A percentile compares a stretch with the other conserved stretches of the same genome.
Evolutionary conservation across 2,888 invertebrate genomes (phyloP).

Genomic region (Drosophila siamana): DNA sequence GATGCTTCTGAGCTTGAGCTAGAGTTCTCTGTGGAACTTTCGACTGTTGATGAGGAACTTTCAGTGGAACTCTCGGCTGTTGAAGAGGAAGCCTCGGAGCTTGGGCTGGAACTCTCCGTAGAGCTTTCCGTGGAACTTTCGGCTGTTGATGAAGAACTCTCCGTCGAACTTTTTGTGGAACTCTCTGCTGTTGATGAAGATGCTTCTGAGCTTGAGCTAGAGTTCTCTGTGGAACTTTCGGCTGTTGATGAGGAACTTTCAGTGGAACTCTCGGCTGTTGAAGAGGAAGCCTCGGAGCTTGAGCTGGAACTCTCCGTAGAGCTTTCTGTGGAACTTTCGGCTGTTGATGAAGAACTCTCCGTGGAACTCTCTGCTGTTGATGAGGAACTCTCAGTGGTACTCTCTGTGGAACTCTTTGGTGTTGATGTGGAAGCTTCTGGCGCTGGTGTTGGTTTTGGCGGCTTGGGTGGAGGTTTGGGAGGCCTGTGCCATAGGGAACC

Average conservation of each 20-base stretch:
- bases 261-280: background rate
- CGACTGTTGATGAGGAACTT: background rate
- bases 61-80: background rate
- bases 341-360: background rate
- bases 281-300: background rate
- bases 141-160: background rate
- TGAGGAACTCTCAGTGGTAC: background rate
- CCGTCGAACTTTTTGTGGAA: background rate
- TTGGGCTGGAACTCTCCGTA: slow-evolving; percentile 1
- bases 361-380: slow-evolving; percentile 6
- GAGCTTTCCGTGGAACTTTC: background rate
- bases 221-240: background rate
- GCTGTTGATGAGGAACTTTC: background rate
- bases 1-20: too few species aligned
- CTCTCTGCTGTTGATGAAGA: slow-evolving; percentile 5
- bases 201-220: background rate
- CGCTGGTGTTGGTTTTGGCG: background rate
- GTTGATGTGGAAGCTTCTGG: background rate
- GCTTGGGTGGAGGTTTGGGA: slow-evolving; percentile 2
- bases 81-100: background rate
- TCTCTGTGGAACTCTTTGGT: slow-evolving; percentile 8
- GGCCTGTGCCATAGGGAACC: slow-evolving; percentile 39
- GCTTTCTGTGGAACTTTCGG: background rate
- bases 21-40: background rate
- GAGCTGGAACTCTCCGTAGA: slow-evolving; percentile 9